Conservation (phyloP, 1,140 invertebrate genomes). For the Adelges cooleyi region DNA sequence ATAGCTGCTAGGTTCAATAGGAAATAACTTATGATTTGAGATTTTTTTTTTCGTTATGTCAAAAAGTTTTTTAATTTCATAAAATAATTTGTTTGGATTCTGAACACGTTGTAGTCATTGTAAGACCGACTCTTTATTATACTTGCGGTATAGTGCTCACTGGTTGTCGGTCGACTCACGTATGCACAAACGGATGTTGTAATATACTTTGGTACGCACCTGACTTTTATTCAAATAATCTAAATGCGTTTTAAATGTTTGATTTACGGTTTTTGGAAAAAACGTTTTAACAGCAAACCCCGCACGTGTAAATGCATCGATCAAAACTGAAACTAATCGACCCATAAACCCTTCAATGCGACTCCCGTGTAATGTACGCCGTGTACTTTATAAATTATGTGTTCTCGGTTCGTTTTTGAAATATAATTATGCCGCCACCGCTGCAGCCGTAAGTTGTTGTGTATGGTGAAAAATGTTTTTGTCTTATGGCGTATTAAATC, state of each 20-base stretch:
- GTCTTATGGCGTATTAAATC: not conserved
- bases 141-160: no score
- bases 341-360: not conserved
- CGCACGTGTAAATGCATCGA: not conserved
- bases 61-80: no score
- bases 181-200: no score
- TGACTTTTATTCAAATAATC: not conserved
- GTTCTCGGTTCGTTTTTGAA: not conserved
- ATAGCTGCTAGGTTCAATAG: no score
- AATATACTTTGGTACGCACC: not conserved
- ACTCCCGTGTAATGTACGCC: not conserved
- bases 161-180: no score
- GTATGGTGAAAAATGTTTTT: slow-evolving; percentile 11
- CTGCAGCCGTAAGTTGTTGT: no score
- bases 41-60: no score
- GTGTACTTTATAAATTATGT: slow-evolving; percentile 1
- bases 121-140: no score
- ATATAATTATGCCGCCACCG: slow-evolving; percentile 10
- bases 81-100: no score
- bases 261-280: slow-evolving; percentile 15
- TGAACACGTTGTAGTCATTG: no score
- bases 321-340: slow-evolving; percentile 26
- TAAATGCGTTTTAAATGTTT: not conserved
- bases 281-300: not conserved
- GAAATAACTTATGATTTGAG: no score